Percentiles rank a stretch among this genome's conserved stretches.
These are phyloP conservation scores for Spea multiplicata DNA, from an alignment of 2,113 vertebrate species.

Conservation along the genomic window DNA sequence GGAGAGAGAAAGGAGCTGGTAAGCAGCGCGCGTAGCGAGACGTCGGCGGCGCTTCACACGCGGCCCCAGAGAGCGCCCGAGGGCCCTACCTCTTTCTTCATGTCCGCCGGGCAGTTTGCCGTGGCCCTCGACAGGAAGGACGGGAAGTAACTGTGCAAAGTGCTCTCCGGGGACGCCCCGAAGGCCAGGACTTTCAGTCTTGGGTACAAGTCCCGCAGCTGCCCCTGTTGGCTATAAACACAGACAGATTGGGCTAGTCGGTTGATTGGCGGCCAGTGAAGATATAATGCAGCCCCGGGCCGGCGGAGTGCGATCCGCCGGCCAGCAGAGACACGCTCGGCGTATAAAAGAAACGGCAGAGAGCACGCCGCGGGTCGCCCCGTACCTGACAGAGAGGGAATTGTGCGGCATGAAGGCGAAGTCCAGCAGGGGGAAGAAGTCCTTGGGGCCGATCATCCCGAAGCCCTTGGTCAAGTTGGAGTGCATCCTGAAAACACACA, in stretches of 20 bases:
- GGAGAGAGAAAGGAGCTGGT: not conserved
- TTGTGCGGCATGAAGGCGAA: slow-evolving; percentile 98
- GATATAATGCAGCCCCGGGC: too few species aligned
- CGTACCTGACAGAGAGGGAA: slow-evolving; percentile 66
- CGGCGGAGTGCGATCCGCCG: too few species aligned
- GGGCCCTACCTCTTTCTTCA: slow-evolving; percentile 85
- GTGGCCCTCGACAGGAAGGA: slow-evolving; percentile 92
- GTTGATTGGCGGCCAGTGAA: too few species aligned
- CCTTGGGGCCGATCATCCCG: slow-evolving; percentile 88
- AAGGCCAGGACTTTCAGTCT: slow-evolving; percentile 87
- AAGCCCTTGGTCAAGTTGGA: slow-evolving; percentile 92
- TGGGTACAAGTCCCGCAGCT: slow-evolving; percentile 85
- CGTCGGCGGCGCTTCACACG: too few species aligned
- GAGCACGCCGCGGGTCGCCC: too few species aligned
- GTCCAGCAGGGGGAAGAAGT: slow-evolving; percentile 93
- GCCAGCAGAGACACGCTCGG: too few species aligned
- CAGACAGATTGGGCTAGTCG: too few species aligned
- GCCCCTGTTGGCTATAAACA: slow-evolving; percentile 82
- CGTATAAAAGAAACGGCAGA: too few species aligned
- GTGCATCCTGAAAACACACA: too few species aligned
- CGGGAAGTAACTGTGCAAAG: slow-evolving; percentile 88
- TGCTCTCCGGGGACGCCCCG: slow-evolving; percentile 80
- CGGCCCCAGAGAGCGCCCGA: too few species aligned
- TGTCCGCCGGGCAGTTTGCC: slow-evolving; percentile 73
- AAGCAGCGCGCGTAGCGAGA: not conserved